Evolutionary conservation across 2,797 vertebrate species (phyloP).

Genomic region (Odontamblyopus rebecca): DNA sequence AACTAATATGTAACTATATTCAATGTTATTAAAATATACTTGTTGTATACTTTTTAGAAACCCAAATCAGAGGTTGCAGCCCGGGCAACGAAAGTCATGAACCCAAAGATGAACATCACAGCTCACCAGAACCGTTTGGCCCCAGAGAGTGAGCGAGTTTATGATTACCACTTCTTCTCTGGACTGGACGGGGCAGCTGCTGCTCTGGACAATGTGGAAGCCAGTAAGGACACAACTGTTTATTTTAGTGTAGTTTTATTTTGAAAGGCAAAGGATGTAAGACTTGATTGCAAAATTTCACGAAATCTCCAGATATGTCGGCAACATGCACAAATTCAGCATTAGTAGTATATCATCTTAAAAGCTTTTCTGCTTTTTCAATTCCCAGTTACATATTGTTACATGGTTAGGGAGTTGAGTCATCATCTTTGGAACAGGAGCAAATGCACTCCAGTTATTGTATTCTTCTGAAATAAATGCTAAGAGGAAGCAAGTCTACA

Average conservation of each 20-base stretch:
- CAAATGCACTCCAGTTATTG: background rate
- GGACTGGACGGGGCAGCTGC: constrained; percentile 79
- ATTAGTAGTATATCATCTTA: background rate
- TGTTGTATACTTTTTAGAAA: constrained; percentile 68
- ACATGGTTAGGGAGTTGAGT: background rate
- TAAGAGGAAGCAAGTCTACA: too few relatives aligned
- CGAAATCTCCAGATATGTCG: background rate
- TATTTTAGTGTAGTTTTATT: background rate
- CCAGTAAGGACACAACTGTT: constrained; percentile 76
- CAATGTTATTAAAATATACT: background rate
- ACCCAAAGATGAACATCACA: constrained; percentile 77
- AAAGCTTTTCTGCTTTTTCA: too few relatives aligned
- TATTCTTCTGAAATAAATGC: too few relatives aligned
- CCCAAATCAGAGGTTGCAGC: constrained; percentile 83
- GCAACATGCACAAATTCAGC: background rate
- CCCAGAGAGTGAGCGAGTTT: constrained; percentile 78
- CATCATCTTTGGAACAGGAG: background rate
- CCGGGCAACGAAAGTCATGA: constrained; percentile 75
- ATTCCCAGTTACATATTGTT: too few relatives aligned
- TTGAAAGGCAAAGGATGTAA: background rate
- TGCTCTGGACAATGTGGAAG: constrained; percentile 86
- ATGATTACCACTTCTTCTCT: constrained; percentile 79
- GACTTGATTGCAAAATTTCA: background rate
- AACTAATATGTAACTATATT: background rate
- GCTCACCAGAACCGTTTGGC: constrained; percentile 80